These are phyloP conservation scores for Nycticebus coucang DNA, from an alignment of 2,113 vertebrate species.

Conservation along the genomic window DNA sequence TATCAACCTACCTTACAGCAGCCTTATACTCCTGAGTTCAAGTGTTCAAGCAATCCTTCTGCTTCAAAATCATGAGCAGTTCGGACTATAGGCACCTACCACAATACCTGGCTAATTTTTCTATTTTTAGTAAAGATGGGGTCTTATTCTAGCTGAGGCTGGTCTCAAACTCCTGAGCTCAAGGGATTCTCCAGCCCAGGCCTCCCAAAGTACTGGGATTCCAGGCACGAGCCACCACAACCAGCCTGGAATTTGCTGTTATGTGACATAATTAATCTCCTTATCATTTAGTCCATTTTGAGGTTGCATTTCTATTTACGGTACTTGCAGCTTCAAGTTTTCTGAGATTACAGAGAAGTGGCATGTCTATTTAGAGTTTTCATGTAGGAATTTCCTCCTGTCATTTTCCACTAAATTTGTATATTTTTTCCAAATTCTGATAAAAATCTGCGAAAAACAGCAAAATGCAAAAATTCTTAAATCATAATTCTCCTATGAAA, in stretches of 20 bases:
- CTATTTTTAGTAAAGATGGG: too few species aligned
- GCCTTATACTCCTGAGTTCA: too few species aligned
- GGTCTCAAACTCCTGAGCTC: too few species aligned
- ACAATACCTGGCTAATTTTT: too few species aligned
- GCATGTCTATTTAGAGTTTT: not conserved
- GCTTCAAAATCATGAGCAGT: too few species aligned
- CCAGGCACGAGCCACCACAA: too few species aligned
- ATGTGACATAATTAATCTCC: not conserved
- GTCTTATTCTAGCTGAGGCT: too few species aligned
- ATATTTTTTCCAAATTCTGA: constrained; percentile 27
- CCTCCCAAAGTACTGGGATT: too few species aligned
- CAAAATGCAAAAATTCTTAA: not conserved
- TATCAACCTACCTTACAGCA: too few species aligned
- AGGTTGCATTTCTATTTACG: not conserved
- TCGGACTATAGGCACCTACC: too few species aligned
- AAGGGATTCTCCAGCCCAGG: too few species aligned
- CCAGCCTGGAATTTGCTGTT: not conserved
- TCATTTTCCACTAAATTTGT: constrained; percentile 34
- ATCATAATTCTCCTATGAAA: constrained; percentile 5
- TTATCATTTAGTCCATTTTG: not conserved
- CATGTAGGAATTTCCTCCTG: not conserved
- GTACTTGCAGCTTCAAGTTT: constrained; percentile 29
- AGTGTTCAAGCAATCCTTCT: too few species aligned
- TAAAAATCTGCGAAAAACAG: constrained; percentile 34
- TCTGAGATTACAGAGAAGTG: not conserved